Percentiles rank a stretch among this genome's conserved stretches.
These are phyloP conservation scores for Nymphicus hollandicus DNA, from an alignment of 2,113 vertebrate genomes.

Conservation along the genomic window DNA sequence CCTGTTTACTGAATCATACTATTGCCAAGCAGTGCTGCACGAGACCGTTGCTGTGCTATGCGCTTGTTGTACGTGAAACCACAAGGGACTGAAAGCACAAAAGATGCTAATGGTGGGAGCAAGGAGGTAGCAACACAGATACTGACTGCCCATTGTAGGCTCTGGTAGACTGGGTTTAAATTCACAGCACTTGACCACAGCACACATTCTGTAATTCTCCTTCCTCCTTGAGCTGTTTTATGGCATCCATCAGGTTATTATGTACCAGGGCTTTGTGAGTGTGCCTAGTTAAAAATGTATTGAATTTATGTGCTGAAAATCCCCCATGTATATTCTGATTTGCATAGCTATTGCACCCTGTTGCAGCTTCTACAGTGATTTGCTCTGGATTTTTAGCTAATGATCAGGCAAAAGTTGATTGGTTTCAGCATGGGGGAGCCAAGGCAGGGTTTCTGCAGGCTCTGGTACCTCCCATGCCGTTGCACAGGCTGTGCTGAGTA, in stretches of 20 bases:
- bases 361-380: background rate
- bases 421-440: background rate
- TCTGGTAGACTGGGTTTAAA: background rate
- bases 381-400: conserved; percentile 40
- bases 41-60: background rate
- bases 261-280: background rate
- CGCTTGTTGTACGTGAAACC: background rate
- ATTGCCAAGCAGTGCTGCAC: background rate
- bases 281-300: background rate
- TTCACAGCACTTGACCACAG: background rate
- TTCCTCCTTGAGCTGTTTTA: background rate
- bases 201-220: background rate
- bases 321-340: background rate
- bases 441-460: background rate
- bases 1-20: background rate
- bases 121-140: background rate
- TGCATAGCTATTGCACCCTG: background rate
- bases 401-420: background rate
- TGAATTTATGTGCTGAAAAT: background rate
- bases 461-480: background rate
- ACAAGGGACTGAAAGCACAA: background rate
- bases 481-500: background rate
- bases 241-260: background rate
- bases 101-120: background rate
- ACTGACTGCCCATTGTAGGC: background rate